Conservation (phyloP, 2,888 invertebrate species). For the Lithodes maja region DNA sequence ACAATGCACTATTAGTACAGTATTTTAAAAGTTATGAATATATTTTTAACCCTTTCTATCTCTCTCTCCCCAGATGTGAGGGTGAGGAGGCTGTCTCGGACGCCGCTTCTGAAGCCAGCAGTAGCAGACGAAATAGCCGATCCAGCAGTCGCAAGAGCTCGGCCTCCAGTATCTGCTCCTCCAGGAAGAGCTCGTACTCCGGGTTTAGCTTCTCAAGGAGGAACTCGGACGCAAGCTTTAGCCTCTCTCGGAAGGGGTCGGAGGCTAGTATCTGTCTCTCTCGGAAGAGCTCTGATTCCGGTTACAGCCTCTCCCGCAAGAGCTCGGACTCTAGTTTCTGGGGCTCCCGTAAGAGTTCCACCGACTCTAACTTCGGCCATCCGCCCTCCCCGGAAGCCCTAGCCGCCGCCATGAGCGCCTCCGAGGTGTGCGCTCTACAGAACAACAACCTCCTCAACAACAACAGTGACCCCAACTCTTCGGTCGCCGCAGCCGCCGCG, state of each 20-base stretch:
- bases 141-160: conserved; percentile 63
- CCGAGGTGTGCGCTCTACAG: conserved; percentile 34
- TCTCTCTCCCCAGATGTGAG: conserved; percentile 51
- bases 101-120: conserved; percentile 44
- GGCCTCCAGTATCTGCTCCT: conserved; percentile 61
- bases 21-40: too few relatives aligned
- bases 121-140: conserved; percentile 50
- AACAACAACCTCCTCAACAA: conserved; percentile 45
- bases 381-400: conserved; percentile 49
- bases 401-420: conserved; percentile 59
- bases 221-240: conserved; percentile 49
- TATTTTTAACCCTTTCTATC: not conserved
- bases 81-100: conserved; percentile 49
- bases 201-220: conserved; percentile 45
- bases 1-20: too few relatives aligned
- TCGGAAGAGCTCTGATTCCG: conserved; percentile 52
- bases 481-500: conserved; percentile 2
- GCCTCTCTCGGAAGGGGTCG: conserved; percentile 49
- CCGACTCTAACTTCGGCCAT: conserved; percentile 45
- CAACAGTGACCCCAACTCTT: conserved; percentile 5
- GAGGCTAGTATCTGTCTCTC: conserved; percentile 48
- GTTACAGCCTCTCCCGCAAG: conserved; percentile 43
- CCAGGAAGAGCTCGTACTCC: conserved; percentile 63
- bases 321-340: conserved; percentile 56
- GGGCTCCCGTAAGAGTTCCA: conserved; percentile 52